Conservation (phyloP, 2,888 invertebrate species). For the Cabera pusaria region DNA sequence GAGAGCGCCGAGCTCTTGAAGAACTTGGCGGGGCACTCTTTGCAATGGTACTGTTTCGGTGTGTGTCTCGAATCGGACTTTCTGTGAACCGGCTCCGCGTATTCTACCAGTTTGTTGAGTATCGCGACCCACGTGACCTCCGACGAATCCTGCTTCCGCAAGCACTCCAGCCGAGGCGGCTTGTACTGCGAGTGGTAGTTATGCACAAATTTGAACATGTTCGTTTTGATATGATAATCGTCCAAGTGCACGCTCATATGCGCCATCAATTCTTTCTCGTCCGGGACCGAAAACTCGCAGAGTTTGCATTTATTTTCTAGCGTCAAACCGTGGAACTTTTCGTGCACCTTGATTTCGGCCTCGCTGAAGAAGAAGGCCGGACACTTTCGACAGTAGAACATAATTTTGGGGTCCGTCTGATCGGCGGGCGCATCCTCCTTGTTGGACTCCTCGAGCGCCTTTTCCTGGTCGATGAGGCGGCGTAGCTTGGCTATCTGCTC, state of each 20-base stretch:
- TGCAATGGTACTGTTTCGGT: conserved; percentile 78
- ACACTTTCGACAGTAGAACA: conserved; percentile 91
- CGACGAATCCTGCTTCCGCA: conserved; percentile 52
- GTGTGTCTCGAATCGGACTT: conserved; percentile 55
- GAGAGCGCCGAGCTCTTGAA: conserved; percentile 87
- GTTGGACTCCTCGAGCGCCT: conserved; percentile 45
- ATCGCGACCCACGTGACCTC: conserved; percentile 75
- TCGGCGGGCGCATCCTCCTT: conserved; percentile 51
- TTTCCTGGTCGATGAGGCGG: conserved; percentile 67
- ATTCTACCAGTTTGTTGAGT: conserved; percentile 51
- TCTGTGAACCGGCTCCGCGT: conserved; percentile 44
- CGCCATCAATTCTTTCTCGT: conserved; percentile 86
- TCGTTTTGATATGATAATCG: conserved; percentile 91
- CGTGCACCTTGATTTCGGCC: conserved; percentile 88
- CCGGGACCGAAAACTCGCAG: conserved; percentile 90
- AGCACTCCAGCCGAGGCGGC: conserved; percentile 83
- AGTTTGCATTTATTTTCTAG: conserved; percentile 87
- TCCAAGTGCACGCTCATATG: conserved; percentile 90
- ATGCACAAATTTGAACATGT: conserved; percentile 86
- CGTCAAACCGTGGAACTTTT: conserved; percentile 86
- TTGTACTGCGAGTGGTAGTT: conserved; percentile 85
- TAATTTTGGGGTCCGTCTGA: conserved; percentile 59
- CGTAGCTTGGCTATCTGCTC: conserved; percentile 83
- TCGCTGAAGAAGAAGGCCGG: conserved; percentile 92
- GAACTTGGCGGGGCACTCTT: conserved; percentile 89